phyloP scores from a whole-genome alignment of 2,113 vertebrate species.

The Dendrocopos noguchii region DNA sequence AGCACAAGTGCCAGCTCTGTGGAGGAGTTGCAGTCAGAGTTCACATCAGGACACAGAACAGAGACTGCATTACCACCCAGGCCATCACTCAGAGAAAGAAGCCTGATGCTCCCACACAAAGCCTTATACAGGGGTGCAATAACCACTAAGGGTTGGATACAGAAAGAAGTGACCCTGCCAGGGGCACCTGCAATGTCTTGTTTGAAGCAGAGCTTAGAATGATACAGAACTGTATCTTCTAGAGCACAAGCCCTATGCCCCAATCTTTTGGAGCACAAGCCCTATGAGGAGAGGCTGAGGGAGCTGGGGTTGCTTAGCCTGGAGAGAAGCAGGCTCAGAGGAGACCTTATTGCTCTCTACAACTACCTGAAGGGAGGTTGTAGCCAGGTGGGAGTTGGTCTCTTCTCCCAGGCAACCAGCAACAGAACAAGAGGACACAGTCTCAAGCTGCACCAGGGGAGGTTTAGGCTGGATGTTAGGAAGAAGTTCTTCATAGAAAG shows the following conservation, averaged over 20 bases:
- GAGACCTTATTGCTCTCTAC: too few relatives aligned
- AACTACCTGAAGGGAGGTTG: too few relatives aligned
- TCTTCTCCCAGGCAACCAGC: too few relatives aligned
- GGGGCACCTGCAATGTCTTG: background rate
- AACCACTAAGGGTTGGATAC: background rate
- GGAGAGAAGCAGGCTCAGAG: too few relatives aligned
- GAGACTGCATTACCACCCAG: background rate
- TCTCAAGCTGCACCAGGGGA: too few relatives aligned
- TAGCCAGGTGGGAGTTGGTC: too few relatives aligned
- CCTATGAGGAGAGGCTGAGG: too few relatives aligned
- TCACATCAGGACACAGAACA: constrained; percentile 30
- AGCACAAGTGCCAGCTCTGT: constrained; percentile 8
- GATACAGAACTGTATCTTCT: background rate
- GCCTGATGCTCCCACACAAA: background rate
- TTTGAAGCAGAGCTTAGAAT: background rate
- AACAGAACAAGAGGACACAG: too few relatives aligned
- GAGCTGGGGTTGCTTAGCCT: too few relatives aligned
- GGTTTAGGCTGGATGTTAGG: too few relatives aligned
- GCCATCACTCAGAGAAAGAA: background rate
- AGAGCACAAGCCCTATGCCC: too few relatives aligned
- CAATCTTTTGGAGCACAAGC: background rate
- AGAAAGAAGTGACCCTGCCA: background rate
- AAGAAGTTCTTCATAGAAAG: too few relatives aligned
- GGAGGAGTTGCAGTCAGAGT: background rate
- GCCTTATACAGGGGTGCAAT: background rate